Conservation (phyloP, 1,140 invertebrate species). For the Heliconius hermathena region DNA sequence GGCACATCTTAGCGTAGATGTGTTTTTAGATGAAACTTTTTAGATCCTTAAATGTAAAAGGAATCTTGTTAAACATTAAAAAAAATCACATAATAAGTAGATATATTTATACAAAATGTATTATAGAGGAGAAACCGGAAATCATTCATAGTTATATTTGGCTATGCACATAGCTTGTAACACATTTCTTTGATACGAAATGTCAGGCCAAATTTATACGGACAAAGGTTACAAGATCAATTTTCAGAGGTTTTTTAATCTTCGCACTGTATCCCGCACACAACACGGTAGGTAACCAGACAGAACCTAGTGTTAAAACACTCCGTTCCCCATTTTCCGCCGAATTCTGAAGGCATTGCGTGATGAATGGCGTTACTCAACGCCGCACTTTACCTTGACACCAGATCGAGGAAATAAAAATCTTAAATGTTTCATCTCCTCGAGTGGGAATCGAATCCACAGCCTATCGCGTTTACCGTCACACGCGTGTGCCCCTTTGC, state of each 20-base stretch:
- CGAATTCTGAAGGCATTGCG: too few species aligned
- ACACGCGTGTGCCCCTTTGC: too few species aligned
- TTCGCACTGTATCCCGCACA: too few species aligned
- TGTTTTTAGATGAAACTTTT: not conserved
- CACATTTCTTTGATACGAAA: conserved; percentile 20
- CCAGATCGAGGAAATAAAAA: too few species aligned
- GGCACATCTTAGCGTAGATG: not conserved
- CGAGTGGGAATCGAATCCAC: too few species aligned
- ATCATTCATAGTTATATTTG: not conserved
- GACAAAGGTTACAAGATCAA: conserved; percentile 24
- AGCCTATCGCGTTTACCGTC: too few species aligned
- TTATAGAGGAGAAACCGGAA: not conserved
- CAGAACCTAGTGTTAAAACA: too few species aligned
- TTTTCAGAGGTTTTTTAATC: conserved; percentile 11
- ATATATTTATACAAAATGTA: not conserved
- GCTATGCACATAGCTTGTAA: not conserved
- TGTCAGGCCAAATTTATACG: conserved; percentile 17
- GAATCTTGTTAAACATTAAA: not conserved
- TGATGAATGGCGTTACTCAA: too few species aligned
- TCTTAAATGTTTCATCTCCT: too few species aligned
- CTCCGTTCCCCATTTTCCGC: too few species aligned
- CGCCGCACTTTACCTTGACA: too few species aligned
- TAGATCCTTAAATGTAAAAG: not conserved
- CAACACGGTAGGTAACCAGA: too few species aligned
- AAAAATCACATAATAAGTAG: not conserved